phyloP scores from a whole-genome alignment of 2,797 vertebrate genomes.

The Leptodactylus fallax region DNA sequence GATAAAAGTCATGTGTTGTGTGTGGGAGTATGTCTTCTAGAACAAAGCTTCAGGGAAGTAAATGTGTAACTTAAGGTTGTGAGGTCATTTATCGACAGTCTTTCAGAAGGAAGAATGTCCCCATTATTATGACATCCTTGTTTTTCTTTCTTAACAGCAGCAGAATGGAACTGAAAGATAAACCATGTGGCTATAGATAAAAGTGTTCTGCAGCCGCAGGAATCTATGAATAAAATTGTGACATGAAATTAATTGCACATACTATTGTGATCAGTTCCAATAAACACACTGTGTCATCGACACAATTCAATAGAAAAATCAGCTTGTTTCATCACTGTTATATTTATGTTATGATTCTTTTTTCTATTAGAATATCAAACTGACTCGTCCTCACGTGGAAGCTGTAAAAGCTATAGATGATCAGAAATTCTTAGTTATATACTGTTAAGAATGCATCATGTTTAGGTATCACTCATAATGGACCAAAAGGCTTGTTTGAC shows the following conservation, averaged over 20 bases:
- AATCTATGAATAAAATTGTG: conserved; percentile 46
- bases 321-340: background rate
- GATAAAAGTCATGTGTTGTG: background rate
- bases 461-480: background rate
- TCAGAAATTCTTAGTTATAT: background rate
- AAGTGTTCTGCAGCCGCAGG: conserved; percentile 15
- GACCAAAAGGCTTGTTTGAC: background rate
- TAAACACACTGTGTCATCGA: background rate
- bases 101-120: conserved; percentile 52
- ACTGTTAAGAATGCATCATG: background rate
- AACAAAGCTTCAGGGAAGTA: conserved; percentile 10
- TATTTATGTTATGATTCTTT: background rate
- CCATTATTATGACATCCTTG: conserved; percentile 52
- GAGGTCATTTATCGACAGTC: conserved; percentile 38
- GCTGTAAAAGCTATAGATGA: background rate
- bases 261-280: background rate
- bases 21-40: background rate
- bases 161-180: conserved; percentile 53
- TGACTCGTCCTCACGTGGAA: background rate
- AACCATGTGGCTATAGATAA: conserved; percentile 41
- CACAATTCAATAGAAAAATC: background rate
- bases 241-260: background rate
- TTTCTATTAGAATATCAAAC: background rate
- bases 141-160: conserved; percentile 57
- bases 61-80: conserved; percentile 25